Evolutionary conservation across 2,888 invertebrate species (phyloP).

Genomic region (Nemotelus nigrinus): DNA sequence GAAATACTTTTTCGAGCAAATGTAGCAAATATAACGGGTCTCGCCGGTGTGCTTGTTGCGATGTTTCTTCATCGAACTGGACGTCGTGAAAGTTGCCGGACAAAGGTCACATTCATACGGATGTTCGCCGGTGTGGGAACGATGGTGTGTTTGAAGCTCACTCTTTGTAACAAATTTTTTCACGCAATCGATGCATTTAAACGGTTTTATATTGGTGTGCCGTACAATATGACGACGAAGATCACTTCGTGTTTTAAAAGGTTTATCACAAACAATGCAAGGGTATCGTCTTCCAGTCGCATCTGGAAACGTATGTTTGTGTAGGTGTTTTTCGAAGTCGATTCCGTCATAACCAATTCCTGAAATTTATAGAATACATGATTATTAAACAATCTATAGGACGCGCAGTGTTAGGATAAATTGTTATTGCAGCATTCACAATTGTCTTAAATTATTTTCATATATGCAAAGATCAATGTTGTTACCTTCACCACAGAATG

Average conservation of each 20-base stretch:
- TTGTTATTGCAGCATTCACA: no score
- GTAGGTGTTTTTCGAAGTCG: constrained; percentile 25
- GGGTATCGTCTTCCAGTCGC: constrained; percentile 9
- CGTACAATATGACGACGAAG: constrained; percentile 59
- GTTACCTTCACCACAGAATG: constrained; percentile 31
- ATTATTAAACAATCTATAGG: not conserved
- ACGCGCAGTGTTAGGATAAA: not conserved
- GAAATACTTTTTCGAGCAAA: constrained; percentile 27
- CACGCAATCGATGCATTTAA: constrained; percentile 58
- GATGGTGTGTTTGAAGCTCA: constrained; percentile 63
- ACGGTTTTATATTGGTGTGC: constrained; percentile 60
- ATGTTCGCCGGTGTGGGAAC: constrained; percentile 67
- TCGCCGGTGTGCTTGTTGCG: constrained; percentile 32
- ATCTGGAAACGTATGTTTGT: constrained; percentile 17
- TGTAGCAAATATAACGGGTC: constrained; percentile 9
- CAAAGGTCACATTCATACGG: constrained; percentile 54
- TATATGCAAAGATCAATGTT: no score
- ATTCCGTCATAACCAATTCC: constrained; percentile 16
- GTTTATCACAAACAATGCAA: constrained; percentile 58
- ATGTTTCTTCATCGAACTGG: constrained; percentile 30
- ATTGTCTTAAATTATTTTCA: no score
- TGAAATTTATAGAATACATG: not conserved
- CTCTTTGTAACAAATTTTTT: constrained; percentile 60
- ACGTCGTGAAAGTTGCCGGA: constrained; percentile 21
- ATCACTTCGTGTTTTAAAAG: constrained; percentile 60